Base-by-base conservation (phyloP, 30 jellyfish, hydroid and myxozoan genomes). In the Pelagia noctiluca region DNA sequence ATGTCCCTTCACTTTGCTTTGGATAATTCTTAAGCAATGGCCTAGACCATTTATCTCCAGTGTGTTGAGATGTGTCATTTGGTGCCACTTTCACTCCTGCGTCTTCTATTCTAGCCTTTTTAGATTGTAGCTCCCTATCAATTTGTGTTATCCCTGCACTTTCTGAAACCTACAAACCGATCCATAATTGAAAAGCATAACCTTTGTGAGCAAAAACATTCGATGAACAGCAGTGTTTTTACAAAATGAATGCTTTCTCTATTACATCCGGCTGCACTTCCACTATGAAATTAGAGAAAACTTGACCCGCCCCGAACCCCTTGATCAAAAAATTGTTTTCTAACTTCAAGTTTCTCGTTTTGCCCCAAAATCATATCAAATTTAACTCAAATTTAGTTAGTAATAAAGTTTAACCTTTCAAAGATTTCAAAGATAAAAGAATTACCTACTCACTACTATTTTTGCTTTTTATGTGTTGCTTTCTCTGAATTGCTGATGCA, bases 11-110 rank as follows among this genome's bases (percentile, higher is more conserved):
- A 37, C 69, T 32, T 32, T 72, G 36, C 37, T 72, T 72, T 72
- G 84, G 84, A 72, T 72, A 72, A 24, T 70, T 37, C 77, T 72
- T 2, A 10, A 72, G 84, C 84, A 72, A 37, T 72, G 84, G 77
- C 84, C 76, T 72, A 72, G 84, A 30, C 47, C 25, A 23, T 38
- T 72, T 35, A 37, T 72, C 76, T 26, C 76, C 84, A 38, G 84
- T 23, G 16, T 30, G 23, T 36, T 72, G 84, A 72, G 84, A 72
- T 72, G 0, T 72, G 70, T 72, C 84, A 72, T 49, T 72, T 72
- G 76, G 84, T 48, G 84, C 26, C 71, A 5, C 76, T 26, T 72
- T 72, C 84, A 72, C 84, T 72, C 37, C 76, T 72, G 84, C 26
- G 47, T 46, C 34, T 46, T 72, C 84, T 37, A 16, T 72, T 34